Base-by-base conservation (phyloP, 2,888 invertebrate genomes). In the Tiliacea citrago region DNA sequence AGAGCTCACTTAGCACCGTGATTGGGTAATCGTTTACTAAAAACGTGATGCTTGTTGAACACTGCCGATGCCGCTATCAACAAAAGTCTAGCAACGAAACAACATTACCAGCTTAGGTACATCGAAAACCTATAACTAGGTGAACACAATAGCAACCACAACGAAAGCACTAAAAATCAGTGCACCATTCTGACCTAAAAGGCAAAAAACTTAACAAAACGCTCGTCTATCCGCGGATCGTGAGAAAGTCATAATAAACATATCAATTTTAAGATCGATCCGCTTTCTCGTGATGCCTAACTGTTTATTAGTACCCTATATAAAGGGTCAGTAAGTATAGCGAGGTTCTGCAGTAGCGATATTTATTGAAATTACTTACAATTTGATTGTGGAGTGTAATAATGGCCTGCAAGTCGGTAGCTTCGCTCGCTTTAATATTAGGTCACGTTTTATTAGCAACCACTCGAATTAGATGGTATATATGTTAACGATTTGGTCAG, bases 341-440 rank as follows among this genome's bases (percentile, higher is more conserved):
- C 79, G 75, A 77, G 88, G 86, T 90, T 83, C 89, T 87, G 83
- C 91, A 88, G 86, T 91, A 90, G 90, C 95, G 94, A 93, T 96
- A 95, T 95, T 96, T 96, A 95, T 95, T 96, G 95, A 95, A 96
- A 96, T 96, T 96, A 95, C 96, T 96, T 92, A 94, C 94, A 94
- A 94, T 96, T 95, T 96, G 95, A 95, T 94, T 96, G 95, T 95
- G 91, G 89, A 79, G 90, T 87, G 89, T 96, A 95, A 96, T 95
- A 92, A 94, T 92, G 91, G 93, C 91, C 85, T 92, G 91, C 91
- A 92, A 92, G 90, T 90, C 94, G 92, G 96, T 94, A 95, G 95
- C 95, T 90, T 90, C 86, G 89, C 90, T 92, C 89, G 90, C 92
- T 91, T 92, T 94, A 93, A 94, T 95, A 88, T 88, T 88, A 89